Conservation (phyloP, 2,797 vertebrate genomes). For the Smutsia temminckii region DNA sequence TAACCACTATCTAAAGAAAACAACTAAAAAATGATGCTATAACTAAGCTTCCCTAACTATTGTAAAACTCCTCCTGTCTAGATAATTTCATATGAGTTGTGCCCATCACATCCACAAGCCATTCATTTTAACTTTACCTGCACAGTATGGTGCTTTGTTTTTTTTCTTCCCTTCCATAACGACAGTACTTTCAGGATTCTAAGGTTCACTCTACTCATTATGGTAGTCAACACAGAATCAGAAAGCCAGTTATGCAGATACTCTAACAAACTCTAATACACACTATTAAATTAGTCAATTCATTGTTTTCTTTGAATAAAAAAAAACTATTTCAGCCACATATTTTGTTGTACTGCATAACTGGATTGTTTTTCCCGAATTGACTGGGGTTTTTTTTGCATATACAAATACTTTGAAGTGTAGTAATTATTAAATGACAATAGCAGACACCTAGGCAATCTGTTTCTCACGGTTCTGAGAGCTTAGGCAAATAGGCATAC, state of each 20-base stretch:
- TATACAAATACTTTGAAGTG: constrained; percentile 40
- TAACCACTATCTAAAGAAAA: constrained; percentile 33
- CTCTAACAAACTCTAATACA: neutral
- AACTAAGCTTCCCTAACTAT: neutral
- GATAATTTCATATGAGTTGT: neutral
- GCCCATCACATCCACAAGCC: neutral
- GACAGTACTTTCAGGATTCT: constrained; percentile 16
- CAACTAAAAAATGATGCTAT: neutral
- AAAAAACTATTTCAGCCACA: constrained; percentile 41
- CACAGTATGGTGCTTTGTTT: neutral
- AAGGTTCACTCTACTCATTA: neutral
- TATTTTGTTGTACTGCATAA: constrained; percentile 21
- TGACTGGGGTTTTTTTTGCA: constrained; percentile 34
- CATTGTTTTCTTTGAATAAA: constrained; percentile 41
- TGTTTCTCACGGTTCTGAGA: neutral
- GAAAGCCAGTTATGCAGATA: constrained; percentile 34
- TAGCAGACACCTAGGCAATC: neutral
- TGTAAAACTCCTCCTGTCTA: neutral
- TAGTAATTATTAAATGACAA: constrained; percentile 33
- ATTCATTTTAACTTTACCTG: neutral
- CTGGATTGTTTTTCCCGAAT: constrained; percentile 46
- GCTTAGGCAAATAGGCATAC: neutral
- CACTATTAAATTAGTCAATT: constrained; percentile 54
- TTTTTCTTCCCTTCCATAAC: constrained; percentile 9
- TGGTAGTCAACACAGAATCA: neutral